phyloP scores from a whole-genome alignment of 2,797 vertebrate species.

The Philypnodon macrostomus region DNA sequence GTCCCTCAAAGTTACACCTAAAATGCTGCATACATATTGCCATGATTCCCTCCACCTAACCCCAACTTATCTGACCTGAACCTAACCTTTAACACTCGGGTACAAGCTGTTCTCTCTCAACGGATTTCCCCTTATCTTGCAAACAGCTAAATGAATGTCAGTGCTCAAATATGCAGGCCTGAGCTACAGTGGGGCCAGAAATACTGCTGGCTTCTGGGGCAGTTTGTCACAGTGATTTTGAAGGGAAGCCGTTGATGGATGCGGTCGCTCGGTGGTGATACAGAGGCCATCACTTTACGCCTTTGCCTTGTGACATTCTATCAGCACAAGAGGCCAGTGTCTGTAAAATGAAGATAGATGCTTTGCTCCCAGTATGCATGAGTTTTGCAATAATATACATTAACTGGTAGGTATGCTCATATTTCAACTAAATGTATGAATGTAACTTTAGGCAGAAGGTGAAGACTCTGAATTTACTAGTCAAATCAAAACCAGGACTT shows the following conservation, averaged over 20 bases:
- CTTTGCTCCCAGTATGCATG: too few relatives aligned
- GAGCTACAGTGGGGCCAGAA: slow-evolving; percentile 45
- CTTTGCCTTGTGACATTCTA: slow-evolving; percentile 49
- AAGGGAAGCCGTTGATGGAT: slow-evolving; percentile 58
- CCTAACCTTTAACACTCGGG: slow-evolving; percentile 17
- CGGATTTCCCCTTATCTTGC: slow-evolving; percentile 44
- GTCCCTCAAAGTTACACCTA: too few relatives aligned
- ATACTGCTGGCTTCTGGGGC: slow-evolving; percentile 58
- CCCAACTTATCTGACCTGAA: slow-evolving; percentile 7
- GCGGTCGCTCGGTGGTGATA: slow-evolving; percentile 32
- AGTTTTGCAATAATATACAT: too few relatives aligned
- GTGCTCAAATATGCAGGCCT: slow-evolving; percentile 48
- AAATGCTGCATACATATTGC: too few relatives aligned
- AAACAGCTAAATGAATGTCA: slow-evolving; percentile 39
- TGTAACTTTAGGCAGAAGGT: too few relatives aligned
- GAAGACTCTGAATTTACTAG: too few relatives aligned
- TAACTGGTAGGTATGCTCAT: too few relatives aligned
- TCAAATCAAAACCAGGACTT: too few relatives aligned
- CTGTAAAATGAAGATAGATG: slow-evolving; percentile 26
- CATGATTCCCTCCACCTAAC: too few relatives aligned
- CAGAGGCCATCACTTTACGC: slow-evolving; percentile 43
- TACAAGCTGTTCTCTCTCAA: slow-evolving; percentile 30
- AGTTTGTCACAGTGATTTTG: slow-evolving; percentile 64
- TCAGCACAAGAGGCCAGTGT: slow-evolving; percentile 25
- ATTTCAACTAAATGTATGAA: too few relatives aligned